Evolutionary conservation across 2,888 invertebrate species (phyloP).

Genomic region (Pseudeuparius sepicola): DNA sequence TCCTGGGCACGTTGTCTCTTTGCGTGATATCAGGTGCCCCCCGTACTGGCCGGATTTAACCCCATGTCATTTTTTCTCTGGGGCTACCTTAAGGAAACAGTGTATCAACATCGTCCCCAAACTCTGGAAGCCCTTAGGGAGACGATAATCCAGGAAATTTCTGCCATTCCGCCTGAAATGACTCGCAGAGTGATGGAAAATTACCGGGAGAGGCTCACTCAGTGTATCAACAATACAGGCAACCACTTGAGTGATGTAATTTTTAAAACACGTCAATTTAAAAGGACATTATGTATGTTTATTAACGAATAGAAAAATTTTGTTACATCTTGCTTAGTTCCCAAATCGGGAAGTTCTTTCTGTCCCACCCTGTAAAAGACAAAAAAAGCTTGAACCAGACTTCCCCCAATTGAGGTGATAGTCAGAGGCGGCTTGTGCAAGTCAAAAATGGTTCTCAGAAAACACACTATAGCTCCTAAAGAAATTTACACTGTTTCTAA

Average conservation of each 20-base stretch:
- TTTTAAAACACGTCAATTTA: slow-evolving; percentile 5
- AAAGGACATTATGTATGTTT: slow-evolving; percentile 5
- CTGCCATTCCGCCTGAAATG: slow-evolving; percentile 6
- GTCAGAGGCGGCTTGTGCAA: too few relatives aligned
- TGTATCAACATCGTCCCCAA: slow-evolving; percentile 7
- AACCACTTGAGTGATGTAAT: slow-evolving; percentile 4
- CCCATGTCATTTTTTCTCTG: slow-evolving; percentile 7
- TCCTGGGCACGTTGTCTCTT: slow-evolving; percentile 3
- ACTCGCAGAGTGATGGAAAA: slow-evolving; percentile 1
- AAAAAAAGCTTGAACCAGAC: too few relatives aligned
- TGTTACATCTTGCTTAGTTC: slow-evolving; percentile 1
- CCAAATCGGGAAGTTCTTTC: too few relatives aligned
- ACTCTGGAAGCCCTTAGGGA: slow-evolving; percentile 4
- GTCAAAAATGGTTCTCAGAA: too few relatives aligned
- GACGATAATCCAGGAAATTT: slow-evolving; percentile 10
- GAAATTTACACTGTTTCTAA: too few relatives aligned
- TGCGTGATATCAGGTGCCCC: not conserved
- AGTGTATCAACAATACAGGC: slow-evolving; percentile 8
- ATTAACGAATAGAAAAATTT: slow-evolving; percentile 6
- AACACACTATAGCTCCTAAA: too few relatives aligned
- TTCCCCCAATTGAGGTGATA: too few relatives aligned
- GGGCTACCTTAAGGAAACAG: slow-evolving; percentile 6
- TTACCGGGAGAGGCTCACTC: slow-evolving; percentile 7
- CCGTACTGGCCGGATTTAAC: slow-evolving; percentile 6
- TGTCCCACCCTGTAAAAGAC: too few relatives aligned